A percentile compares a stretch with the other conserved stretches of the same genome.
These are phyloP conservation scores for Leuctra nigra DNA, from an alignment of 2,888 invertebrate genomes.

Conservation along the genomic window DNA sequence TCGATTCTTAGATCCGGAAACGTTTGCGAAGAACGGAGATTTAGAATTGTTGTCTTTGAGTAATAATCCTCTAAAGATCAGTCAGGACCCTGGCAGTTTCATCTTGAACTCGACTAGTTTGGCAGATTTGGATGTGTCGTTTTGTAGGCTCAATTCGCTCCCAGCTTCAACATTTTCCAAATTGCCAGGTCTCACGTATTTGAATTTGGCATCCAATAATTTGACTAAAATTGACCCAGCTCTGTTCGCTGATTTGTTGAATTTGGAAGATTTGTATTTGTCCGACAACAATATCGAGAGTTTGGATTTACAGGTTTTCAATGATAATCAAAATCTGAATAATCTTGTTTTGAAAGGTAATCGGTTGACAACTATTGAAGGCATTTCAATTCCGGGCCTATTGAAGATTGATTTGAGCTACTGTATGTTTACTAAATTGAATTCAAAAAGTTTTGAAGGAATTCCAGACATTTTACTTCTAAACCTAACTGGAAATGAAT, in stretches of 20 bases:
- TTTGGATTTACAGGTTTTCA: background rate
- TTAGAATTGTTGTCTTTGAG: background rate
- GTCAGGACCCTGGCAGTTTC: background rate
- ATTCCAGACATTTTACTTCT: conserved; percentile 58
- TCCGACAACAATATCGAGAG: background rate
- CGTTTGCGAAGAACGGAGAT: background rate
- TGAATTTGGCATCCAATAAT: background rate
- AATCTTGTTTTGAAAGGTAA: background rate
- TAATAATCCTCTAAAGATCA: background rate
- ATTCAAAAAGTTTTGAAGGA: conserved; percentile 35
- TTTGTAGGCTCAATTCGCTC: background rate
- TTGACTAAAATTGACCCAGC: background rate
- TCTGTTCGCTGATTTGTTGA: background rate
- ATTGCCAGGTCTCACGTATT: background rate
- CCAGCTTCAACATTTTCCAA: background rate
- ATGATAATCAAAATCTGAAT: background rate
- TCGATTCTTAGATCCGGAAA: background rate
- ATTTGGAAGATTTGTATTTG: background rate
- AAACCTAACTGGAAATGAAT: conserved; percentile 61
- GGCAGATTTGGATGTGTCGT: conserved; percentile 4
- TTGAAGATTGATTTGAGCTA: conserved; percentile 3
- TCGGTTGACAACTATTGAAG: conserved; percentile 11
- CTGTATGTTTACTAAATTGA: background rate
- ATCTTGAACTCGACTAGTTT: background rate
- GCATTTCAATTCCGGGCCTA: background rate